These are phyloP conservation scores for Aix galericulata DNA, from an alignment of 2,113 vertebrate species.

Conservation along the genomic window DNA sequence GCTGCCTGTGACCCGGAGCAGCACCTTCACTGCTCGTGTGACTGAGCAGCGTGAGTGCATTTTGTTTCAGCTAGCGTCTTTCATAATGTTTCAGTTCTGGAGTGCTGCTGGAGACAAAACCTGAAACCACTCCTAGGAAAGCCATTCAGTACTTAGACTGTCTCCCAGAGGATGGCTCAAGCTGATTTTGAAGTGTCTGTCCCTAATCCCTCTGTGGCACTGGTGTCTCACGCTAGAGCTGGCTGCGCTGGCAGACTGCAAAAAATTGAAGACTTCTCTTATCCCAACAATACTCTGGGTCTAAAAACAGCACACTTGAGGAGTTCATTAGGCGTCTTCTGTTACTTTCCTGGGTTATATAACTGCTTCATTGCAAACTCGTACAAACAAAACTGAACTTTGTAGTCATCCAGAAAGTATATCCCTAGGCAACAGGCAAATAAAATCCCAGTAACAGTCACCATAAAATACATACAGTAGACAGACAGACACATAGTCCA, in stretches of 20 bases:
- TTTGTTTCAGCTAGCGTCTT: neutral
- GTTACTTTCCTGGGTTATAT: slow-evolving; percentile 3
- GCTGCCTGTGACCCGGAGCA: neutral
- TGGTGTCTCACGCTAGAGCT: neutral
- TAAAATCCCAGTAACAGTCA: slow-evolving; percentile 46
- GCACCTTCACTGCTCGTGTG: neutral
- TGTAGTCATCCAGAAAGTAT: slow-evolving; percentile 48
- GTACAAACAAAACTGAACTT: slow-evolving; percentile 45
- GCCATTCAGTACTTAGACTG: rapidly evolving
- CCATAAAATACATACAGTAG: slow-evolving; percentile 22
- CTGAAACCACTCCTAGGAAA: neutral
- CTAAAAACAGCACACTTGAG: neutral
- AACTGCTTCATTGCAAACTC: neutral
- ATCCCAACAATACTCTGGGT: neutral
- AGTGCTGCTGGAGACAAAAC: neutral
- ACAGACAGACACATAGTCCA: slow-evolving; percentile 12
- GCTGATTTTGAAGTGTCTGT: neutral
- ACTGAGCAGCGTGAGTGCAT: too few relatives aligned
- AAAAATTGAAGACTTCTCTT: neutral
- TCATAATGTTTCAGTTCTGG: neutral
- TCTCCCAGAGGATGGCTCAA: neutral
- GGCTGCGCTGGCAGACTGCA: neutral
- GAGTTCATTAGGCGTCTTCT: neutral
- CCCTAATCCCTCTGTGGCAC: neutral
- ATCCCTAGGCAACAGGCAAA: slow-evolving; percentile 52